Evolutionary conservation across 1,140 invertebrate species (phyloP), one percentile per base, ranked within the genome.

Genomic region (Drosophila ogumai): DNA sequence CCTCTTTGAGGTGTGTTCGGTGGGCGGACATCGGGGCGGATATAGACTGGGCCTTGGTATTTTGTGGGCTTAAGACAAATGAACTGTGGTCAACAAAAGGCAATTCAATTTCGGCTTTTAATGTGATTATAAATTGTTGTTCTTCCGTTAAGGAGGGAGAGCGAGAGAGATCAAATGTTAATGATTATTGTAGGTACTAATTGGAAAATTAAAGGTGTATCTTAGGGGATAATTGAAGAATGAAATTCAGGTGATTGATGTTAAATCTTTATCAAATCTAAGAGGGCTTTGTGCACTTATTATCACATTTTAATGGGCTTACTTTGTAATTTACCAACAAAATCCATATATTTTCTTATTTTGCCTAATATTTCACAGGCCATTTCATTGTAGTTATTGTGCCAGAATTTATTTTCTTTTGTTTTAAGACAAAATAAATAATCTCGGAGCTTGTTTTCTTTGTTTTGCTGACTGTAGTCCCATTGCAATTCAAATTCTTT

Each of bases 1-100:
- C 82, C 79, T 86, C 65, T 41, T 47, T 59, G 28, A 59, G 68
- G 68, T 74, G 71, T 74, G 68, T 36, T 73, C 28, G 22, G 32
- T 59, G 55, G 46, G 38, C 25, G 34, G 38, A 10, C 19, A 40
- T n/a, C 10, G 47, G 44, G 68, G 34, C 28, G 28, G 22, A 36
- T 36, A 32, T 46, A 25, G n/a, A 65, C 43, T 25, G 59, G 44
- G 36, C 31, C 65, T 71, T 57, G 66, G 38, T 10, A 40, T 36
- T 36, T 41, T 50, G 46, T 49, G 41, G 55, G 19, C 44, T 40
- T 25, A 31, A 59, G 60, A 43, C 36, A 50, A 69, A 52, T 32
- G 47, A 50, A 66, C 17, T 64, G 13, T 43, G 66, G 66, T 54
- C 61, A 36, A n/a, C 46, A 25, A 52, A 50, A 54, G 64, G 22